These are phyloP conservation scores for Bedellia somnulentella DNA, from an alignment of 2,888 invertebrate genomes.

Conservation along the genomic window DNA sequence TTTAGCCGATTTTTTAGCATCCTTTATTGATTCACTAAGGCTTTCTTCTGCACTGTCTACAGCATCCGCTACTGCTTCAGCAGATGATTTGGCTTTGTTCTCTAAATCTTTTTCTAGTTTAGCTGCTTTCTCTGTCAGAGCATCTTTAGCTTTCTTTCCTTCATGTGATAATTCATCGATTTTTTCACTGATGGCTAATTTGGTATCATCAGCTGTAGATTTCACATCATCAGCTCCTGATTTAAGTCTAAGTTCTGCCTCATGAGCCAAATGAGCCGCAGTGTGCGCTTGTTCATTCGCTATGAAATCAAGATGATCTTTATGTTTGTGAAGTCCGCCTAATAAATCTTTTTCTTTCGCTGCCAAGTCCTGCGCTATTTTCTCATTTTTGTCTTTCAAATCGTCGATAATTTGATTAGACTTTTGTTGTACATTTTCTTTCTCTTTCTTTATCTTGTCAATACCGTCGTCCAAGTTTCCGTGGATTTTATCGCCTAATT, in stretches of 20 bases:
- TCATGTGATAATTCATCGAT: too few species aligned
- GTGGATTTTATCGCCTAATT: constrained; percentile 24
- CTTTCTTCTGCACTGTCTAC: neutral
- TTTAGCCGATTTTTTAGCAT: neutral
- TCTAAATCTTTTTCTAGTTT: constrained; percentile 15
- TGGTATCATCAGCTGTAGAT: constrained; percentile 22
- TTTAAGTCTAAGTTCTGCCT: too few species aligned
- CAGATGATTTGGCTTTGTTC: neutral
- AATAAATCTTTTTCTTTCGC: constrained; percentile 22
- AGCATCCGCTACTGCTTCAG: neutral
- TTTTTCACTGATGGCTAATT: constrained; percentile 25
- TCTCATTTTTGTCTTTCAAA: constrained; percentile 21
- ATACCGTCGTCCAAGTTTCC: constrained; percentile 26
- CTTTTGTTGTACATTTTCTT: constrained; percentile 33
- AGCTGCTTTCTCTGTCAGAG: constrained; percentile 17
- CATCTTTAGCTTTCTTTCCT: constrained; percentile 20
- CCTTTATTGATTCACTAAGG: neutral
- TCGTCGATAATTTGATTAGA: constrained; percentile 23
- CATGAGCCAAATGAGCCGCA: constrained; percentile 18
- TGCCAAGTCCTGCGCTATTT: constrained; percentile 20
- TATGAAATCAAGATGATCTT: constrained; percentile 18
- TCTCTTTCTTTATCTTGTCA: constrained; percentile 31
- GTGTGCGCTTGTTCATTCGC: constrained; percentile 22
- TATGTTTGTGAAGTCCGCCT: constrained; percentile 20
- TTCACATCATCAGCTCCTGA: constrained; percentile 22